Conservation (phyloP, 2,888 invertebrate species). For the Noctua janthe region DNA sequence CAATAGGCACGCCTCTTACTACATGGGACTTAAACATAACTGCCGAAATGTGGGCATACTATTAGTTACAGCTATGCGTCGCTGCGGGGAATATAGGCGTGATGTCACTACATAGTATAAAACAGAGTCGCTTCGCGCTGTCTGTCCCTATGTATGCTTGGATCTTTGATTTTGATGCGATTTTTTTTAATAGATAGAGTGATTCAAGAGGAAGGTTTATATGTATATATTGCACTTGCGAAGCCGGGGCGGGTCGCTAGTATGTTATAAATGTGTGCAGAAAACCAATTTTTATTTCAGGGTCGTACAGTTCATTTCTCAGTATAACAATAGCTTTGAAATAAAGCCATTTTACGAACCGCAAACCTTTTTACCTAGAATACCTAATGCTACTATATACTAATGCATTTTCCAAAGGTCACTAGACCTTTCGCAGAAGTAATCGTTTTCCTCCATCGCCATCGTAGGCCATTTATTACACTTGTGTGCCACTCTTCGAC, state of each 20-base stretch:
- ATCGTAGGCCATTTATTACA: slow-evolving; percentile 46
- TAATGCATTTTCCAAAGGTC: slow-evolving; percentile 57
- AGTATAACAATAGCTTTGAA: background rate
- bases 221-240: no score
- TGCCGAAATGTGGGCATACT: background rate
- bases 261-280: no score
- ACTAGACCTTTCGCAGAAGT: slow-evolving; percentile 40
- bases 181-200: no score
- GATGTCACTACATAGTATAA: background rate
- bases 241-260: no score
- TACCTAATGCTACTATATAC: slow-evolving; percentile 13
- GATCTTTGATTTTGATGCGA: no score
- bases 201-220: no score
- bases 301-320: background rate
- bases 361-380: slow-evolving; percentile 29
- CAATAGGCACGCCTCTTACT: background rate
- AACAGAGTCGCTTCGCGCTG: no score
- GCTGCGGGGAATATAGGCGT: background rate
- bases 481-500: slow-evolving; percentile 36
- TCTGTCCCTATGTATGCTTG: no score
- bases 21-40: background rate
- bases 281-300: background rate
- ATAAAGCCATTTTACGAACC: background rate
- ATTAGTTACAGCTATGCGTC: no score
- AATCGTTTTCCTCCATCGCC: slow-evolving; percentile 39